These are phyloP conservation scores for Lepidochrysops patricia DNA, from an alignment of 2,888 invertebrate species.

Conservation along the genomic window DNA sequence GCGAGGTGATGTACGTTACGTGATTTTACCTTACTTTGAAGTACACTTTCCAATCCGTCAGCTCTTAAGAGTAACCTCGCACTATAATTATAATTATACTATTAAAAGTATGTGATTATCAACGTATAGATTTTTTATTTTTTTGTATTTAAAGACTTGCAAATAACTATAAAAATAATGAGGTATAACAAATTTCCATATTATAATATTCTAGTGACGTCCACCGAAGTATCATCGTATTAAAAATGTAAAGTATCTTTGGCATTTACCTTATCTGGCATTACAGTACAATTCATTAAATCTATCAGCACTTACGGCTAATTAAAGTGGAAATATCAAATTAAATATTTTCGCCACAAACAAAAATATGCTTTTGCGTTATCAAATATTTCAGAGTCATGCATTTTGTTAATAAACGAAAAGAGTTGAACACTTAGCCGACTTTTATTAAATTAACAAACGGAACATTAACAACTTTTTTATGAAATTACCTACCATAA, in stretches of 20 bases:
- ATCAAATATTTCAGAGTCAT: constrained; percentile 13
- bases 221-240: neutral
- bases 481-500: neutral
- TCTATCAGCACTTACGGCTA: neutral
- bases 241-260: neutral
- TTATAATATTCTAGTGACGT: no score
- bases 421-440: neutral
- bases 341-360: neutral
- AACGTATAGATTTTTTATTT: no score
- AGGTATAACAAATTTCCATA: no score
- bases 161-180: no score
- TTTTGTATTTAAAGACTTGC: no score
- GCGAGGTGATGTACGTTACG: neutral
- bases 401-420: constrained; percentile 12
- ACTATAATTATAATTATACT: no score
- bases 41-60: no score
- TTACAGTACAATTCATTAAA: neutral
- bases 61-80: no score
- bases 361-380: constrained; percentile 10
- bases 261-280: neutral
- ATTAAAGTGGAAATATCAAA: neutral
- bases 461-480: constrained; percentile 3
- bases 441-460: constrained; percentile 10
- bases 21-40: no score
- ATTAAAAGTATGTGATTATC: no score